Evolutionary conservation across 2,113 vertebrate genomes (phyloP), one percentile per base, ranked within the genome.

Genomic region (Erinaceus europaeus): DNA sequence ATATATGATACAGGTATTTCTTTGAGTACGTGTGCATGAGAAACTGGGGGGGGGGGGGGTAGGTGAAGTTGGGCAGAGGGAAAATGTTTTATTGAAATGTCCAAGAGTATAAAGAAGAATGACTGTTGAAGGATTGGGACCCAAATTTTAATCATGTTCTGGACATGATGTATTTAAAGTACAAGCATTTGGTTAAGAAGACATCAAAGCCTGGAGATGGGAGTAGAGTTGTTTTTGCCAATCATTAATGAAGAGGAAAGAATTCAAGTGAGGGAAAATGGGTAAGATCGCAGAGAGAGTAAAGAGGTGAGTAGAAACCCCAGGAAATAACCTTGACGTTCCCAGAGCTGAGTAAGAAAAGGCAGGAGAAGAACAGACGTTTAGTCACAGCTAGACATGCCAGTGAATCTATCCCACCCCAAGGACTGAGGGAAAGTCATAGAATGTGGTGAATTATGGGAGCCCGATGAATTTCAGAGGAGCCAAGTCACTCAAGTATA

Each of bases 401-500:
- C 53, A 6, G 25, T 20, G 34, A 64, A 6, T 64, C 12, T 5
- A 17, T 38, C 46, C 20, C 61, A 15, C 61, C 75, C 53, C 46
- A 29, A 42, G 79, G 25, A 20, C 21, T 3, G 76, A 85, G 21
- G 34, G 50, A 21, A 23, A 36, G 76, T 83, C 64, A 53, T 7
- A 36, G 81, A 86, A 86, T 77, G 91, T 77, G 93, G 92, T 73
- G 42, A 81, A 17, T 53, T 88, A 53, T 36, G 46, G 65, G 73
- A 46, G 32, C 29, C 74, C 32, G 81, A 73, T 50, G 77, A 76
- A 73, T 75, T 78, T 72, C 73, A 17, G 87, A 83, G 77, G 34
- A 52, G 53, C 46, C 69, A 17, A 2, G 11, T 59, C 76, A 74
- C n/a, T 59, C 62, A 44, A 42, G 77, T 3, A 7, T 14, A 27